Conservation (phyloP, 1,140 invertebrate species). For the Drosophila yakuba region DNA sequence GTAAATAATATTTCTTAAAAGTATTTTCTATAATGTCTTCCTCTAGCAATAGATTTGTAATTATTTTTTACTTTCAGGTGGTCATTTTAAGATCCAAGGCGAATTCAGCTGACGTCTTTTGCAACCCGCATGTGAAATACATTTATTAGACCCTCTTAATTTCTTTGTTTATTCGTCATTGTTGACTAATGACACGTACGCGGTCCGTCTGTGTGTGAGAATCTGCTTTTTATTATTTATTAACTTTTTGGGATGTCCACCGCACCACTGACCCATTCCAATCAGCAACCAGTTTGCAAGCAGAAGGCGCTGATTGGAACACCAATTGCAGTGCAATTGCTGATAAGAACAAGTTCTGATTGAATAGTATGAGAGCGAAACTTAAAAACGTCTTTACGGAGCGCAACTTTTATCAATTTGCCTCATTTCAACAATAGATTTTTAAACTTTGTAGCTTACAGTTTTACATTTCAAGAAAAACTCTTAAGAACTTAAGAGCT, state of each 20-base stretch:
- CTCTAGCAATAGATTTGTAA: not conserved
- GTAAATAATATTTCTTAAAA: too few relatives aligned
- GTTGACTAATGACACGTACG: conserved; percentile 23
- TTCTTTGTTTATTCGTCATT: conserved; percentile 32
- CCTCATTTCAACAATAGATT: not conserved
- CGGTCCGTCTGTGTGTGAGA: not conserved
- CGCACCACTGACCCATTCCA: conserved; percentile 1
- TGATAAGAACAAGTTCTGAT: conserved; percentile 7
- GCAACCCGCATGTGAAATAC: conserved; percentile 3
- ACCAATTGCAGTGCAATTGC: not conserved
- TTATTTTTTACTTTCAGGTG: not conserved
- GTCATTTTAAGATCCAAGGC: not conserved
- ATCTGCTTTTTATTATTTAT: not conserved
- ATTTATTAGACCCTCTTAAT: conserved; percentile 21
- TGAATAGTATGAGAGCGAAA: not conserved
- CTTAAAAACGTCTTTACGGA: not conserved
- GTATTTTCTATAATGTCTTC: not conserved
- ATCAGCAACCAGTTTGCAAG: not conserved
- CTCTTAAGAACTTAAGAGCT: too few relatives aligned
- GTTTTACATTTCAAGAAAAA: too few relatives aligned
- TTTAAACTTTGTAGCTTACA: not conserved
- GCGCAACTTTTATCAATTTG: not conserved
- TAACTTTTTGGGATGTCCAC: conserved; percentile 5
- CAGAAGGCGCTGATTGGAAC: not conserved
- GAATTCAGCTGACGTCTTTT: not conserved